phyloP scores from a whole-genome alignment of 2,888 invertebrate species.

The Ophion slaviceki region DNA sequence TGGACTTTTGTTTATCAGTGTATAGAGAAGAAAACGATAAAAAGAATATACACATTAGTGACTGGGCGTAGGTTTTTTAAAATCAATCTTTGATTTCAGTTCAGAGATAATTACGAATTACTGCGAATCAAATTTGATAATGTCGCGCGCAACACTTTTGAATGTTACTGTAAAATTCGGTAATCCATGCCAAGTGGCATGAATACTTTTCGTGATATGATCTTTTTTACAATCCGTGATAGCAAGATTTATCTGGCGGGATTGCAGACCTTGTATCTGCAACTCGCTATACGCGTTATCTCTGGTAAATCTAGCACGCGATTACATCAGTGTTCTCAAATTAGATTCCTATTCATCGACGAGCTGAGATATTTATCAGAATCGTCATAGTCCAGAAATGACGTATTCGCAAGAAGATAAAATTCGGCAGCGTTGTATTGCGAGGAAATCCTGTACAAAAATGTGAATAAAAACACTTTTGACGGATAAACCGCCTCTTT shows the following conservation, averaged over 20 bases:
- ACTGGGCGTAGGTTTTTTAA: too few relatives aligned
- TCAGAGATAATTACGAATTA: too few relatives aligned
- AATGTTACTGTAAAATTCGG: background rate
- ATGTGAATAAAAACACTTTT: too few relatives aligned
- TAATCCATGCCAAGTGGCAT: background rate
- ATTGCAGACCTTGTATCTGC: conserved; percentile 33
- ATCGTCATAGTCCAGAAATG: background rate
- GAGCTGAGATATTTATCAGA: background rate
- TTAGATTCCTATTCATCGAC: conserved; percentile 39
- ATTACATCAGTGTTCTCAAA: conserved; percentile 55
- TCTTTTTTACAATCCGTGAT: background rate
- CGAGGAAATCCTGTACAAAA: too few relatives aligned
- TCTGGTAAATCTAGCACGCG: conserved; percentile 18
- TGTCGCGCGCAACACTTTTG: background rate
- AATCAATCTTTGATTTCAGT: too few relatives aligned
- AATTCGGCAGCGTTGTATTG: background rate
- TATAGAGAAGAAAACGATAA: too few relatives aligned
- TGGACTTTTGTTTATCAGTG: too few relatives aligned
- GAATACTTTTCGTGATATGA: background rate
- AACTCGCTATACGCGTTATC: conserved; percentile 27
- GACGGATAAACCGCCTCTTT: too few relatives aligned
- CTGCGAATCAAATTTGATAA: background rate
- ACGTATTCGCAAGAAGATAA: background rate
- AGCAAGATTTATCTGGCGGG: background rate
- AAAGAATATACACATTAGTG: too few relatives aligned